Conservation (phyloP, 1,140 invertebrate genomes). For the Dolichoris vasculosae region DNA sequence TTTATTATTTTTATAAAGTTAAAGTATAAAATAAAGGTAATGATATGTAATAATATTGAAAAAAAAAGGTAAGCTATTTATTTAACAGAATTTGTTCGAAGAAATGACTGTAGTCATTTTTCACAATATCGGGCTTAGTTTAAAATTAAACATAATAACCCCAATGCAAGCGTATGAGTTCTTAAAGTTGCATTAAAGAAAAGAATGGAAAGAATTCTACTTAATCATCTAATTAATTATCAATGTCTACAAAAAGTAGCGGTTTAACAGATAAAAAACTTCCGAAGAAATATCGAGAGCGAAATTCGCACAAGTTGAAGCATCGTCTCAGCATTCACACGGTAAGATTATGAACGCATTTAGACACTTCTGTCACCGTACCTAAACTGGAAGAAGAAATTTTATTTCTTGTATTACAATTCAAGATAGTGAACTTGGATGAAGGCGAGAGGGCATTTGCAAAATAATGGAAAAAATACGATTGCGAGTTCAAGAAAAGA, state of each 20-base stretch:
- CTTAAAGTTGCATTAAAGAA: no score
- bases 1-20: no score
- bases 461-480: constrained; percentile 18
- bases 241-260: not conserved
- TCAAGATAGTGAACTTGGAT: not conserved
- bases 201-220: not conserved
- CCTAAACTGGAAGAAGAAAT: not conserved
- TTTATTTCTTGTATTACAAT: not conserved
- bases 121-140: no score
- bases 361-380: constrained; percentile 1
- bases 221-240: not conserved
- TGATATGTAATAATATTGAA: no score
- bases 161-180: not conserved
- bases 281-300: not conserved
- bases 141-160: no score
- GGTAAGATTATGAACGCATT: constrained; percentile 5
- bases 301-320: not conserved
- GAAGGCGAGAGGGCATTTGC: not conserved
- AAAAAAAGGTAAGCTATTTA: no score
- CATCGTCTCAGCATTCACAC: not conserved
- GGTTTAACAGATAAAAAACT: not conserved
- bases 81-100: no score
- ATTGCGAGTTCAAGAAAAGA: not conserved
- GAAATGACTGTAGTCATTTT: no score
- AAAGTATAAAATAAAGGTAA: no score